Evolutionary conservation across 2,888 invertebrate species (phyloP).

Genomic region (Synergus umbraculus): DNA sequence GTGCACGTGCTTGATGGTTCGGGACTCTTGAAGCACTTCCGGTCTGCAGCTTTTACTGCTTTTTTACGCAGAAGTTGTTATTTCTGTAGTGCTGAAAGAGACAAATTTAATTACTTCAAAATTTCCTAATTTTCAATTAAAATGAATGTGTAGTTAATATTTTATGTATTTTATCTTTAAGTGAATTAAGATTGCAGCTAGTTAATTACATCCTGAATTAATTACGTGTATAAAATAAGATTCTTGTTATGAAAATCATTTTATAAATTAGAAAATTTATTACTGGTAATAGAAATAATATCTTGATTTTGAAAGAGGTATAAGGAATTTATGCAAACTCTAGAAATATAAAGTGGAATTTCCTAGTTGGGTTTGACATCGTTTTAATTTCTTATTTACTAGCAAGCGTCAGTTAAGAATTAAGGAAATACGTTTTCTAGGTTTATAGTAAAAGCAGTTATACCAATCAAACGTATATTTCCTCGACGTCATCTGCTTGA

Average conservation of each 20-base stretch:
- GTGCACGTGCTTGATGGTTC: conserved; percentile 4
- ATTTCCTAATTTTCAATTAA: background rate
- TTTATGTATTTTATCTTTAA: too few species aligned
- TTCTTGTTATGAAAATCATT: background rate
- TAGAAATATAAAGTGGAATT: conserved; percentile 3
- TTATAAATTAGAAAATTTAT: background rate
- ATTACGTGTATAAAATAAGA: background rate
- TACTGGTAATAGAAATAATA: background rate
- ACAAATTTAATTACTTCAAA: conserved; percentile 1
- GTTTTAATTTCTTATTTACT: conserved; percentile 31
- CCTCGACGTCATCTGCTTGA: conserved; percentile 12
- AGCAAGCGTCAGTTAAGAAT: conserved; percentile 22
- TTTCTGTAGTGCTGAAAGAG: background rate
- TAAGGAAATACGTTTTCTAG: conserved; percentile 32
- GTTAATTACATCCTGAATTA: background rate
- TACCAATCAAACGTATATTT: conserved; percentile 31
- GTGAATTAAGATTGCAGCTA: background rate
- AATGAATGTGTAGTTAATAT: background rate
- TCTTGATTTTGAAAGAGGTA: background rate
- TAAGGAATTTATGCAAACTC: conserved; percentile 14
- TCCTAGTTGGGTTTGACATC: conserved; percentile 19
- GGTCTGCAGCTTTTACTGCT: conserved; percentile 12
- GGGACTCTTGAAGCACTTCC: conserved; percentile 4
- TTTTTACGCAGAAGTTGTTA: background rate
- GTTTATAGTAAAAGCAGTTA: conserved; percentile 35